Base-by-base conservation (phyloP, 1,140 invertebrate species). In the Leguminivora glycinivorella region DNA sequence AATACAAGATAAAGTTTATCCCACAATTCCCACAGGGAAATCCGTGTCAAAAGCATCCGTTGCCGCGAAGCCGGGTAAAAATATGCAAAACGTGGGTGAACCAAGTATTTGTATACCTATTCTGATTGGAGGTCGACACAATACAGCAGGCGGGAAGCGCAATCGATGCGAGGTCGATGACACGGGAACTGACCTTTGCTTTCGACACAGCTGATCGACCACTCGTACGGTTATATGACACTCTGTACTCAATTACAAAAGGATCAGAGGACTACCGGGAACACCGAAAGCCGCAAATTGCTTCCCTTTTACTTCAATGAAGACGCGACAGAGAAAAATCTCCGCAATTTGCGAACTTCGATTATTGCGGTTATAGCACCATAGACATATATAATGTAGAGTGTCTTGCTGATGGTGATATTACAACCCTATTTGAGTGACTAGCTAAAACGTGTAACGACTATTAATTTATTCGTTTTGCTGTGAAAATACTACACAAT, bases 131-230 rank as follows among this genome's bases (percentile, higher is more conserved):
- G 81, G 78, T 76, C 72, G 73, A 22, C 75, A 83, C 81, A 80
- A 81, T 83, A 80, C 76, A 68, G 72, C 75, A 83, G 80, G 80
- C 80, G 83, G 85, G 83, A 87, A 84, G 79, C 80, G 74, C 83
- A 84, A 90, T 90, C 87, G 88, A 90, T 90, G 77, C 75, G 81
- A 76, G 88, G 83, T 89, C 88, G 83, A 83, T 78, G 88, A 85
- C 88, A 85, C 83, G 83, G 80, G 81, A 87, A 87, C 87, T 90
- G 85, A 90, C 86, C 88, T 89, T 88, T 86, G 80, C 88, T 89
- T 88, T 86, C 78, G 78, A 83, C 83, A 83, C 87, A 89, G 87
- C 88, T 89, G 88, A 89, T 90, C 85, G 79, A 82, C 75, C 74
- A 71, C 71, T 69, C 34, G 29, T 68, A 68, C 66, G 38, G 26